Evolutionary conservation across 2,888 invertebrate genomes (phyloP).

Genomic region (Rhaphigaster nebulosa): DNA sequence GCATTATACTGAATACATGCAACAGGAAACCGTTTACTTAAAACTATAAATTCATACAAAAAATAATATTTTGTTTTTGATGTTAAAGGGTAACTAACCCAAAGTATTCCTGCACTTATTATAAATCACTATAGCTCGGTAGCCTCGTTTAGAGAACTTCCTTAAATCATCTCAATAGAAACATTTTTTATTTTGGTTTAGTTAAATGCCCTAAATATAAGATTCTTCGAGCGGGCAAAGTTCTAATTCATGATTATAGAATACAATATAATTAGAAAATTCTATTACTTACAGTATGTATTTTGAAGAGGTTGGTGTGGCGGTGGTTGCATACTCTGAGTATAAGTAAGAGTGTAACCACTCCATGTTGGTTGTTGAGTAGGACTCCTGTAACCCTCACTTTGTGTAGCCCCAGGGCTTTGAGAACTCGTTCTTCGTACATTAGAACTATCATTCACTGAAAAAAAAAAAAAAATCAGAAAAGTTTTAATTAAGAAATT

Average conservation of each 20-base stretch:
- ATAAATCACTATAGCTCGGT: too few species aligned
- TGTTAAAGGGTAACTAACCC: too few species aligned
- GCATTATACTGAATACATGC: too few species aligned
- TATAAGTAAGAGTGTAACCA: conserved; percentile 88
- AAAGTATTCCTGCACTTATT: too few species aligned
- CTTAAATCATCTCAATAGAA: too few species aligned
- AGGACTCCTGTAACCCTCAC: conserved; percentile 52
- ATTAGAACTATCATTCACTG: background rate
- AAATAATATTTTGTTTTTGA: too few species aligned
- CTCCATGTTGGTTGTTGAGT: conserved; percentile 64
- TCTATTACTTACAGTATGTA: conserved; percentile 74
- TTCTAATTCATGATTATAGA: background rate
- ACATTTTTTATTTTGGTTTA: too few species aligned
- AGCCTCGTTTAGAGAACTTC: too few species aligned
- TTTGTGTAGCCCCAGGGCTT: conserved; percentile 25
- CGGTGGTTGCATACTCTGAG: conserved; percentile 88
- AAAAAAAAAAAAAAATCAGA: background rate
- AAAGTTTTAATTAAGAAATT: background rate
- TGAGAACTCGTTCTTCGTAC: conserved; percentile 15
- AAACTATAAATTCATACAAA: too few species aligned
- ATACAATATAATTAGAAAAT: background rate
- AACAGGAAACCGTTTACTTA: too few species aligned
- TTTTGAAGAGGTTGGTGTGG: conserved; percentile 71
- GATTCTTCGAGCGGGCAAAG: too few species aligned
- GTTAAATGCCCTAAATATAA: too few species aligned